Base-by-base conservation (phyloP, 2,113 vertebrate genomes). In the Bubo blakistoni region DNA sequence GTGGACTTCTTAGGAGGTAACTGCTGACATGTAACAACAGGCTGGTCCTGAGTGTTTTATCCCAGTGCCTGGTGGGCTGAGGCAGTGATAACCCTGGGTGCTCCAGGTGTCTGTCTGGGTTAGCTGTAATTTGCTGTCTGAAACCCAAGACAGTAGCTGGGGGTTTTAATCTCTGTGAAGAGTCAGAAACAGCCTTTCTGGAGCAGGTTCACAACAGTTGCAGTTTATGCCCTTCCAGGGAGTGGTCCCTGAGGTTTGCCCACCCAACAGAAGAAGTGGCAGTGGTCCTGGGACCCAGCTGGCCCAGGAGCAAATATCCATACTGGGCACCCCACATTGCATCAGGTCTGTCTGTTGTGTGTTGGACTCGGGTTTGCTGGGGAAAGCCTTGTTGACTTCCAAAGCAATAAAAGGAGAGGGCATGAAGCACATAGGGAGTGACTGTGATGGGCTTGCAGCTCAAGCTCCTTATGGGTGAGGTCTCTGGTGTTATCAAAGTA, bases 301-400 rank as follows among this genome's bases (percentile, higher is more conserved):
- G 69, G 20, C 54, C 58, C 34, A 15, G 20, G 87, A n/a, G n/a
- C 16, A 11, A 44, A 54, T 16, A 20, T 5, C 25, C 3, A 0
- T 4, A 3, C 6, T 0, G 3, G 29, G 10, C 4, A 55, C 15
- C 14, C 40, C 9, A 0, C 2, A 1, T 13, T 4, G 27, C 7
- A 11, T 34, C 51, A 1, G 5, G 25, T 10, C 54, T 58, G 18
- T 4, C 26, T 22, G 21, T 26, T 40, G 6, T 46, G 51, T 11
- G 16, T 1, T 40, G 49, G 63, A 7, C 30, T 87, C 9, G 2
- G 30, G 4, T 57, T 14, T 58, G 38, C 61, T 74, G 57, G 16
- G n/a, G 49, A 58, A 46, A 78, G 26, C 24, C 17, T 65, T 21
- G 7, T 0, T 91, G 59, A 3, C 55, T 30, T 30, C 22, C 20